Conservation (phyloP, 2,888 invertebrate genomes). For the Acanthoscelides obtectus region DNA sequence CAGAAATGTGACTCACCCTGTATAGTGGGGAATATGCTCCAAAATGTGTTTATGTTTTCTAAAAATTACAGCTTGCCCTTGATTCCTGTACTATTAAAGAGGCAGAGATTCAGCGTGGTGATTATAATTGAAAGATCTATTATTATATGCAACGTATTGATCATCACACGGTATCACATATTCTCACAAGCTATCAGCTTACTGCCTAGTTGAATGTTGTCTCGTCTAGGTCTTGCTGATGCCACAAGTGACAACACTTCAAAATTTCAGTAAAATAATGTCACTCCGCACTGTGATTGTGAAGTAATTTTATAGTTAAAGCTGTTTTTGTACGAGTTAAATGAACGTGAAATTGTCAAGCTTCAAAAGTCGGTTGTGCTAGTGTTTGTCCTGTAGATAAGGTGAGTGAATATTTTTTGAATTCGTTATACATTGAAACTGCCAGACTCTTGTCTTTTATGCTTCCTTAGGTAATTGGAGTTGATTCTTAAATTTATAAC, state of each 20-base stretch:
- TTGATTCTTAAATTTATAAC: too few relatives aligned
- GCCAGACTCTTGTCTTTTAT: too few relatives aligned
- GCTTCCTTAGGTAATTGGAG: too few relatives aligned
- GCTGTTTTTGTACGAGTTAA: not conserved
- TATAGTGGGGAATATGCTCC: too few relatives aligned
- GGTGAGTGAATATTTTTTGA: not conserved
- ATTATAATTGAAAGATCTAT: not conserved
- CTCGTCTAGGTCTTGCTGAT: not conserved
- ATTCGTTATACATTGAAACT: too few relatives aligned
- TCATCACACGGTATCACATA: not conserved
- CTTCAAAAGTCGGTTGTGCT: not conserved
- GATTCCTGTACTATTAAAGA: not conserved
- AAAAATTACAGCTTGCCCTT: not conserved
- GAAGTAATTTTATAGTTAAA: not conserved
- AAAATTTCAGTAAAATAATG: not conserved
- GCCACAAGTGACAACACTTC: not conserved
- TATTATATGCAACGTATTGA: not conserved
- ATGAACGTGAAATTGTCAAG: not conserved
- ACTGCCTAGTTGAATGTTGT: not conserved
- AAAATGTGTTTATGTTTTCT: not conserved
- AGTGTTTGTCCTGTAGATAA: not conserved
- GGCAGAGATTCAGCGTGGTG: not conserved
- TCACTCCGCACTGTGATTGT: not conserved
- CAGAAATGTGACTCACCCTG: too few relatives aligned
- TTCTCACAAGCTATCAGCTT: not conserved